Evolutionary conservation across 2,888 invertebrate genomes (phyloP), one percentile per base, ranked within the genome.

Genomic region (Osedax fenrisi): DNA sequence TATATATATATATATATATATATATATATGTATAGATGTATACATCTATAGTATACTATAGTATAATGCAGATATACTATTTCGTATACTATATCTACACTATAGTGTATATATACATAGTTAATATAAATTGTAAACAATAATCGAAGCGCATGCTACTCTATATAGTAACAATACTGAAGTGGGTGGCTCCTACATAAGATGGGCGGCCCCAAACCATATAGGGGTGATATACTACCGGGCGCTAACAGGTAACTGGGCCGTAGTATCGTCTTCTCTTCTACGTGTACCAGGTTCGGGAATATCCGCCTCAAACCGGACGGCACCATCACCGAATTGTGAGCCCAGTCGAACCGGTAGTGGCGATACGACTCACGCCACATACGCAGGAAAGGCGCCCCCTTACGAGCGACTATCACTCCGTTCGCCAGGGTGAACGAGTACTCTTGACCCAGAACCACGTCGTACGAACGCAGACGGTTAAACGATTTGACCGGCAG

Each of bases 401-500:
- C 62, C n/a, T 21, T 59, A 5, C 27, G 22, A 0, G 70, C 75
- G 5, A 77, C 27, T 22, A 77, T 76, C 68, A 77, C 73, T 2
- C 77, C 75, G 59, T 41, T 76, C 23, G 77, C 78, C 3, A 77
- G 64, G 2, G 71, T 71, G 26, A 56, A 72, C 13, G 25, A 26
- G 2, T 25, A 73, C 68, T 78, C 78, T n/a, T 76, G 70, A 3
- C 78, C 78, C n/a, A 78, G 66, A 2, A 74, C 59, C 2, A 75
- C 3, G n/a, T 27, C 22, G 59, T 74, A 66, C 3, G 59, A 22
- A 2, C 77, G 26, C 21, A 78, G 69, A 2, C 73, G 70, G 22
- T 77, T 72, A 64, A 78, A 77, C n/a, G 76, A 76, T 22, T 69
- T 69, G 2, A 78, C 56, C 17, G 77, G 75, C 5, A 78, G 27